A percentile compares a stretch with the other conserved stretches of the same genome.
Evolutionary conservation across 2,888 invertebrate species (phyloP).

Genomic region (Argyresthia albistria): DNA sequence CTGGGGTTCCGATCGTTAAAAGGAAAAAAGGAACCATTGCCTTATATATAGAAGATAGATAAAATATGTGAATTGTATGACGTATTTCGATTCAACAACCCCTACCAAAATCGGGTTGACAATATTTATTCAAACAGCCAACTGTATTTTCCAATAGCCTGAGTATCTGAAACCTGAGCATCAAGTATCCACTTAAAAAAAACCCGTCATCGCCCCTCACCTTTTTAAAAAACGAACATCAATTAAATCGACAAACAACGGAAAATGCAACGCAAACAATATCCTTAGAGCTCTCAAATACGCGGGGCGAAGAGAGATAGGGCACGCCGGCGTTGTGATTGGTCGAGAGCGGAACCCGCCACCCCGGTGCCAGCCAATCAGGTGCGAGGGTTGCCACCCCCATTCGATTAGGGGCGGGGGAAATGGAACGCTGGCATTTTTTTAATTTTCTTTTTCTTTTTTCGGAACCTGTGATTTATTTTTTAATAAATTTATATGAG

Average conservation of each 20-base stretch:
- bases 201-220: not conserved
- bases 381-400: slow-evolving; percentile 27
- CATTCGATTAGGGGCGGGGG: not conserved
- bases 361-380: slow-evolving; percentile 25
- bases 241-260: slow-evolving; percentile 62
- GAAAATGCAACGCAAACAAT: slow-evolving; percentile 62
- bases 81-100: too few relatives aligned
- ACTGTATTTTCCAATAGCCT: not conserved
- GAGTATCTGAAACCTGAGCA: not conserved
- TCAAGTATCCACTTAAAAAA: not conserved
- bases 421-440: too few relatives aligned
- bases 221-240: slow-evolving; percentile 22
- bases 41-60: too few relatives aligned
- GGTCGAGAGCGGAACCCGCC: slow-evolving; percentile 25
- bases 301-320: slow-evolving; percentile 48
- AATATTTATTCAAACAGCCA: slow-evolving; percentile 1
- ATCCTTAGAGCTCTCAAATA: slow-evolving; percentile 47
- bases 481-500: too few relatives aligned
- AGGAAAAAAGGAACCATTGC: too few relatives aligned
- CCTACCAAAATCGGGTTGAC: not conserved
- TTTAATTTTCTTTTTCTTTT: too few relatives aligned
- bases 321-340: slow-evolving; percentile 31
- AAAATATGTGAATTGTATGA: too few relatives aligned
- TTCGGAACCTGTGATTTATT: too few relatives aligned
- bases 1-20: too few relatives aligned